Percentiles rank a stretch among this genome's conserved stretches.
These are phyloP conservation scores for Fragum sueziense DNA, from an alignment of 2,888 invertebrate species.

Conservation along the genomic window DNA sequence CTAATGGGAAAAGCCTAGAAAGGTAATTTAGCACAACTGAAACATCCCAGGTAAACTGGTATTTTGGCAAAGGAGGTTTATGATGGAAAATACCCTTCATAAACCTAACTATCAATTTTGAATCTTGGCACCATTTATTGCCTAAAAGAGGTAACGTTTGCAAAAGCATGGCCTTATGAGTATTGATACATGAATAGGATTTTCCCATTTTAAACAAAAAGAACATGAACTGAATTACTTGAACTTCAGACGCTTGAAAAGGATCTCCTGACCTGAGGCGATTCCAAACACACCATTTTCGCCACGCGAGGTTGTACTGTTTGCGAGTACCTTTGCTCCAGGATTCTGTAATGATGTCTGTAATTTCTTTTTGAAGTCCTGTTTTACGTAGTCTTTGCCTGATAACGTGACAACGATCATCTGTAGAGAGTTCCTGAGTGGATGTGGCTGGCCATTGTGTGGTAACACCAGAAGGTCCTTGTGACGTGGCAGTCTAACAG, in stretches of 20 bases:
- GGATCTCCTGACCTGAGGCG: conserved; percentile 11
- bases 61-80: conserved; percentile 15
- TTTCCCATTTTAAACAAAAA: conserved; percentile 16
- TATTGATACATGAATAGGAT: conserved; percentile 41
- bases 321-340: conserved; percentile 36
- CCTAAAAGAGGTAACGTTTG: conserved; percentile 4
- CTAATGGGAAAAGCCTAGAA: conserved; percentile 12
- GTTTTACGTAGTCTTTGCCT: conserved; percentile 20
- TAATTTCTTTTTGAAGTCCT: conserved; percentile 23
- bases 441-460: conserved; percentile 18
- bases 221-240: conserved; percentile 22
- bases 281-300: conserved; percentile 30
- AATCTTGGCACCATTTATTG: conserved; percentile 8
- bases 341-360: conserved; percentile 15
- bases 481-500: conserved; percentile 42
- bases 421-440: conserved; percentile 3
- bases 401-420: conserved; percentile 43
- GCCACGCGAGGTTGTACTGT: conserved; percentile 33
- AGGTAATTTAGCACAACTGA: too few relatives aligned
- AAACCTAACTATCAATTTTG: conserved; percentile 11
- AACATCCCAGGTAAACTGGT: conserved; percentile 35
- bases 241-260: conserved; percentile 15
- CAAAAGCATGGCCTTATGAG: too few relatives aligned
- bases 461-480: conserved; percentile 31
- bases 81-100: conserved; percentile 24